These are phyloP conservation scores for Apodemus sylvaticus DNA, from an alignment of 2,113 vertebrate genomes.

Conservation along the genomic window DNA sequence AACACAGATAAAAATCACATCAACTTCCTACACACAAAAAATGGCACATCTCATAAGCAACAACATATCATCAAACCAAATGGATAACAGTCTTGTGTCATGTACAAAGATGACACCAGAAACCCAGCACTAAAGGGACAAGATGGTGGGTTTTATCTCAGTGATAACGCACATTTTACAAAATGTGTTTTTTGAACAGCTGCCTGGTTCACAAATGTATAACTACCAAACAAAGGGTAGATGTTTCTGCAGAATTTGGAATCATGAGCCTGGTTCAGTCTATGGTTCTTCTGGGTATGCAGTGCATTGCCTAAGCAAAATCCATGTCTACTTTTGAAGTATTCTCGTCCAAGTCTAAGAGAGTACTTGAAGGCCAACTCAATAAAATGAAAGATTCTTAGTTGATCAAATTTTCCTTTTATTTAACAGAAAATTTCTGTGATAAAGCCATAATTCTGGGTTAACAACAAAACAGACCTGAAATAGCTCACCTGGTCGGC, in stretches of 20 bases:
- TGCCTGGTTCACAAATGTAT: background rate
- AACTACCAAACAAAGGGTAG: slow-evolving; percentile 16
- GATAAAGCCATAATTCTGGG: background rate
- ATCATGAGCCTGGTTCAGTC: background rate
- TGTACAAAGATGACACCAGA: background rate
- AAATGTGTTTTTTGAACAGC: background rate
- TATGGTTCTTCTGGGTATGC: background rate
- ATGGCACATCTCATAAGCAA: background rate
- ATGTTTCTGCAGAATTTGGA: background rate
- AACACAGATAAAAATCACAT: background rate
- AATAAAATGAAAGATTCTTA: background rate
- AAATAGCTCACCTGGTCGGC: slow-evolving; percentile 91
- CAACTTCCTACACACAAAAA: background rate
- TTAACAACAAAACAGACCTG: background rate
- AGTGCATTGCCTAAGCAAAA: background rate
- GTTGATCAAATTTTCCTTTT: background rate
- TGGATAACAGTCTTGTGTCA: background rate
- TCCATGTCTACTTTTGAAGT: background rate
- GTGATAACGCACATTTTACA: background rate
- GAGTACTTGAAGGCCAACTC: background rate
- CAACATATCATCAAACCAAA: background rate
- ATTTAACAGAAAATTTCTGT: background rate
- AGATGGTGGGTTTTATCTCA: background rate
- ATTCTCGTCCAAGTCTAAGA: background rate
- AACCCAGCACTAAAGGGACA: background rate